These are phyloP conservation scores for Brachyhypopomus gauderio DNA, from an alignment of 2,113 vertebrate species.

Conservation along the genomic window DNA sequence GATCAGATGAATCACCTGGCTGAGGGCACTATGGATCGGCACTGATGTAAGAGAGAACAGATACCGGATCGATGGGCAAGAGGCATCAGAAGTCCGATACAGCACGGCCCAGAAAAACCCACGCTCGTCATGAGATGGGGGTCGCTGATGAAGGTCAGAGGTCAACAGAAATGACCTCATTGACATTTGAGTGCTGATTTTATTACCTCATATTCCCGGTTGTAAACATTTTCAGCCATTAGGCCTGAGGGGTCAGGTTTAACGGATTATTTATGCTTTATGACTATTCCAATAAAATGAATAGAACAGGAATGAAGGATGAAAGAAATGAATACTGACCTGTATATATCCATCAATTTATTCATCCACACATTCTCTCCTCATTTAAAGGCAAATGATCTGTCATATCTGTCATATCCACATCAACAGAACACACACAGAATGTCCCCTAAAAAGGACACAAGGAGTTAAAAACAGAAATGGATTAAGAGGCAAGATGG, in stretches of 20 bases:
- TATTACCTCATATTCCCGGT: not conserved
- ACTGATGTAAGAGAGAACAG: not conserved
- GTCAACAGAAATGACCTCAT: slow-evolving; percentile 1
- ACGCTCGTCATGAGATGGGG: not conserved
- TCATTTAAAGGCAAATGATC: not conserved
- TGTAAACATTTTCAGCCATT: not conserved
- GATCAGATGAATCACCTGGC: slow-evolving; percentile 13
- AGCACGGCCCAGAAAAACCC: not conserved
- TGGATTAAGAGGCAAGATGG: too few relatives aligned
- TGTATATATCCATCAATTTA: not conserved
- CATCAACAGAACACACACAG: too few relatives aligned
- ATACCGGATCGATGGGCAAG: not conserved
- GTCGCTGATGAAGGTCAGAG: not conserved
- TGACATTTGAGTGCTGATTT: not conserved
- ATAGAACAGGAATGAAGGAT: not conserved
- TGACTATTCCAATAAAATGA: not conserved
- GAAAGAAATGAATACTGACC: not conserved
- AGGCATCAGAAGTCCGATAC: not conserved
- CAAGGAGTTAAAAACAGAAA: too few relatives aligned
- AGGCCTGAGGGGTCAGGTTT: not conserved
- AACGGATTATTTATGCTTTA: not conserved
- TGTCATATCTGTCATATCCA: too few relatives aligned
- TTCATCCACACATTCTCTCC: not conserved
- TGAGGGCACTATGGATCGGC: slow-evolving; percentile 2
- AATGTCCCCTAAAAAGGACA: too few relatives aligned